phyloP scores from a whole-genome alignment of 2,113 vertebrate species.

The Syngnathus scovelli region DNA sequence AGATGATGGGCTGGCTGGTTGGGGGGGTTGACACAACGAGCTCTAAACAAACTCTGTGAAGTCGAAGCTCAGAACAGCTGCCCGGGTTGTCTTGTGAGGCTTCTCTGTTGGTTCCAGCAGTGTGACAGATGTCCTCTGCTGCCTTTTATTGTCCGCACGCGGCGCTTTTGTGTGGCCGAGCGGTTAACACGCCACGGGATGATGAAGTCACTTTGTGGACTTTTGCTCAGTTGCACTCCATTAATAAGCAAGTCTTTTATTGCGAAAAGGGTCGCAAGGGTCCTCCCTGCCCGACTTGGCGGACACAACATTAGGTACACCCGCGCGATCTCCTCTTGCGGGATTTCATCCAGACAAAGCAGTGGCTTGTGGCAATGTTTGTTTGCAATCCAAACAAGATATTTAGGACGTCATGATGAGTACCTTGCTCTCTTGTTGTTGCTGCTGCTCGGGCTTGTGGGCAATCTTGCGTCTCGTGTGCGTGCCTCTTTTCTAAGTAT shows the following conservation, averaged over 20 bases:
- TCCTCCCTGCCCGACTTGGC: not conserved
- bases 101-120: conserved; percentile 57
- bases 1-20: not conserved
- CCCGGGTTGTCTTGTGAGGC: conserved; percentile 37
- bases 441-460: conserved; percentile 10
- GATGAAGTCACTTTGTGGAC: conserved; percentile 37
- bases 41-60: conserved; percentile 47
- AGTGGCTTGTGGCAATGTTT: conserved; percentile 24
- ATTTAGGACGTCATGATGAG: not conserved
- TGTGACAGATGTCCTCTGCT: conserved; percentile 61
- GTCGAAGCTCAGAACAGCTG: conserved; percentile 42
- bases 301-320: not conserved
- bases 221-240: conserved; percentile 10
- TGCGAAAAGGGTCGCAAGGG: not conserved
- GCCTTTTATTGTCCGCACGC: conserved; percentile 37
- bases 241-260: not conserved
- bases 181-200: conserved; percentile 27
- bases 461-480: conserved; percentile 25
- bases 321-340: conserved; percentile 6
- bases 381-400: conserved; percentile 5
- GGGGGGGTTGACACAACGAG: conserved; percentile 33
- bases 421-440: conserved; percentile 5
- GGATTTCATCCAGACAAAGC: not conserved
- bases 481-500: conserved; percentile 24
- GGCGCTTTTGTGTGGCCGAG: conserved; percentile 14